Conservation (phyloP, 1,140 invertebrate species). For the Sitodiplosis mosellana region DNA sequence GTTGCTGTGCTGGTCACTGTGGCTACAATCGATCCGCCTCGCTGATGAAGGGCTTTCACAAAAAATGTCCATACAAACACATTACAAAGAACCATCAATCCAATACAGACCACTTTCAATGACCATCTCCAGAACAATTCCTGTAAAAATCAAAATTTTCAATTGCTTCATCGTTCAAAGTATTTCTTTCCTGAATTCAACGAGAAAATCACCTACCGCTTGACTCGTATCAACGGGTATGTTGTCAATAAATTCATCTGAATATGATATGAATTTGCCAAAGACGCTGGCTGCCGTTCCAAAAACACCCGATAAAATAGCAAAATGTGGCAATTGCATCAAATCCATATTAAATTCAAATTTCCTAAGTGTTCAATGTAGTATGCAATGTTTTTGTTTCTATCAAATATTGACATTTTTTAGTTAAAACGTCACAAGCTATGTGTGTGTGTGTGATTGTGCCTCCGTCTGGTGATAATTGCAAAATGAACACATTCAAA, state of each 20-base stretch:
- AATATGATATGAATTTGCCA: background rate
- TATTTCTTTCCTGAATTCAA: background rate
- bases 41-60: conserved; percentile 31
- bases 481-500: too few species aligned
- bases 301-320: background rate
- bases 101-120: conserved; percentile 13
- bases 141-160: background rate
- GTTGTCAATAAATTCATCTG: background rate
- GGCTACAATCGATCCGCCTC: conserved; percentile 32
- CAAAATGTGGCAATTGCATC: background rate
- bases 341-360: too few species aligned
- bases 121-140: too few species aligned
- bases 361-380: too few species aligned
- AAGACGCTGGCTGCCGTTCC: background rate
- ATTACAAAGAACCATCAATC: conserved; percentile 33
- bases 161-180: background rate
- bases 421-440: too few species aligned
- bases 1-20: conserved; percentile 33
- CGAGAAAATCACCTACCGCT: too few species aligned
- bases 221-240: background rate
- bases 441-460: too few species aligned
- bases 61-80: conserved; percentile 34
- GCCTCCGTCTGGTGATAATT: too few species aligned
- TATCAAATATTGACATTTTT: too few species aligned
- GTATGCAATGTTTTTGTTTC: too few species aligned